A percentile compares a stretch with the other conserved stretches of the same genome.
phyloP scores from a whole-genome alignment of 2,888 invertebrate genomes.

The Agrilus biguttatus region DNA sequence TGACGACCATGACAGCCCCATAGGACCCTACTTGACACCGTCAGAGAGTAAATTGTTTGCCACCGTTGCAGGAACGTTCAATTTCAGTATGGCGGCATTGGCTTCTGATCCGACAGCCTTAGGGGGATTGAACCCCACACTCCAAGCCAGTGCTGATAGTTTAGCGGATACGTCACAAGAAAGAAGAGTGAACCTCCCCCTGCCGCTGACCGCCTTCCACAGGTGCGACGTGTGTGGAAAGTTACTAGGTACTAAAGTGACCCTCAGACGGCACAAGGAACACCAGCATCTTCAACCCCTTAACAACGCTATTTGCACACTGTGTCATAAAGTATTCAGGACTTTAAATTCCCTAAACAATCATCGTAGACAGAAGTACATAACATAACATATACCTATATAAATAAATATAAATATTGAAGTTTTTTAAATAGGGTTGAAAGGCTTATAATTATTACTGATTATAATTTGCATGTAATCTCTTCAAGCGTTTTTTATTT shows the following conservation, averaged over 20 bases:
- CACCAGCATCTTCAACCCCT: conserved; percentile 81
- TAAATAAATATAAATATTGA: conserved; percentile 1
- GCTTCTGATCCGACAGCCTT: conserved; percentile 59
- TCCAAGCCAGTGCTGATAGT: conserved; percentile 47
- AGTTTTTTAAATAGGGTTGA: too few species aligned
- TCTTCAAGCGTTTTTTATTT: too few species aligned
- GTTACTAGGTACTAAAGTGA: conserved; percentile 74
- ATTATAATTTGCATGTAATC: too few species aligned
- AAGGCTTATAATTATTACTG: too few species aligned
- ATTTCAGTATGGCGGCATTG: conserved; percentile 69
- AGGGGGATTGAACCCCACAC: conserved; percentile 48
- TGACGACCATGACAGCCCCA: conserved; percentile 43
- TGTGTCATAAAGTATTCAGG: conserved; percentile 85
- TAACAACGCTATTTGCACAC: conserved; percentile 76
- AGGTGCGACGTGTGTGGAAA: conserved; percentile 85
- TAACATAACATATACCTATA: conserved; percentile 6
- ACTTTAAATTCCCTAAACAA: conserved; percentile 84
- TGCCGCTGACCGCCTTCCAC: conserved; percentile 64
- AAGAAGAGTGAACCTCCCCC: conserved; percentile 29
- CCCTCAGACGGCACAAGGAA: conserved; percentile 81
- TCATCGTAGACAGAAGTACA: conserved; percentile 65
- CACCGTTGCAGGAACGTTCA: conserved; percentile 58
- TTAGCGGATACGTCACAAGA: conserved; percentile 70
- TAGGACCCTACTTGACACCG: conserved; percentile 55
- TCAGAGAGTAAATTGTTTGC: conserved; percentile 66